Conservation (phyloP, 2,797 vertebrate genomes). For the Limosa lapponica region DNA sequence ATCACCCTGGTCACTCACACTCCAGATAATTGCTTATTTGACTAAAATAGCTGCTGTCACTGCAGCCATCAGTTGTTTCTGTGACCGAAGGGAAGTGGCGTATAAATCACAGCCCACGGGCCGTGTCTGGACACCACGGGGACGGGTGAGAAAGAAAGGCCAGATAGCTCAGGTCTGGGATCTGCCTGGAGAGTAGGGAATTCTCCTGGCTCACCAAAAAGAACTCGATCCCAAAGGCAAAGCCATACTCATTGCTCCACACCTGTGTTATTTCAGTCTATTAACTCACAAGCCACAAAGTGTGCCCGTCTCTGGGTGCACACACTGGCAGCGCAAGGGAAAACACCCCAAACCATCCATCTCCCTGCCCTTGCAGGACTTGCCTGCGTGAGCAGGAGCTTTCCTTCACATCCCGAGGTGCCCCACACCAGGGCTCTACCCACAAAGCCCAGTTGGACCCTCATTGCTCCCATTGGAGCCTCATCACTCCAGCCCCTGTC, state of each 20-base stretch:
- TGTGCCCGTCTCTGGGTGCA: rapidly evolving
- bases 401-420: not conserved
- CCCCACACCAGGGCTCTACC: not conserved
- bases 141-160: not conserved
- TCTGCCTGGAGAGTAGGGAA: not conserved
- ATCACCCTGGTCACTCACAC: not conserved
- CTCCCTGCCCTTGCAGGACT: not conserved
- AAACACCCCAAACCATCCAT: not conserved
- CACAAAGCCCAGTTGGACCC: not conserved
- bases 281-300: not conserved
- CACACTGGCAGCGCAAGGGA: not conserved
- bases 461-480: not conserved
- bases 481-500: rapidly evolving
- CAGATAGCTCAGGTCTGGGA: not conserved
- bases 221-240: not conserved
- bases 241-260: not conserved
- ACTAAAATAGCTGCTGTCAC: conserved; percentile 39
- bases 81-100: not conserved
- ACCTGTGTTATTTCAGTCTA: not conserved
- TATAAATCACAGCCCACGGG: not conserved
- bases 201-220: not conserved
- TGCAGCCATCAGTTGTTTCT: not conserved
- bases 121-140: rapidly evolving
- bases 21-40: conserved; percentile 28
- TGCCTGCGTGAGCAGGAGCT: not conserved